Base-by-base conservation (phyloP, 1,140 invertebrate species). In the Medauroidea extradentata region DNA sequence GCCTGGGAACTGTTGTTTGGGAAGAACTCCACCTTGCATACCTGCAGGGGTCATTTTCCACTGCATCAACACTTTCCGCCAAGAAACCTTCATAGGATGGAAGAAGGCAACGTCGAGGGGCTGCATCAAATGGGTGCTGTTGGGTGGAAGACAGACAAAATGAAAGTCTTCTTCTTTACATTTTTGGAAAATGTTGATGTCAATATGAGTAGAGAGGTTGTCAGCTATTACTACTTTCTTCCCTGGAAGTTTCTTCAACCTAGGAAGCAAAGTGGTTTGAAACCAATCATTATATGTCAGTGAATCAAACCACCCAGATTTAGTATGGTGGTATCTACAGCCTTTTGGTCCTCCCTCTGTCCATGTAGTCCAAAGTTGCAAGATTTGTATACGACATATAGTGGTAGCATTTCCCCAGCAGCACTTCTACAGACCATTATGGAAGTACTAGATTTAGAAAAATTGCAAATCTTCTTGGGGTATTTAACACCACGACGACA, bases 401-500 rank as follows among this genome's bases (percentile, higher is more conserved):
- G 23, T 13, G 64, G 59, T 21, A 52, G 25, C 16, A 61, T 43
- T 41, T 53, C 43, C 7, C 63, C 59, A 18, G 52, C 58, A 13
- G 62, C 64, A 52, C 46, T 62, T 46, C 63, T 53, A 56, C 59
- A 61, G 23, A 64, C 14, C 64, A 65, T 65, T 29, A 65, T 43
- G 4, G 63, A 69, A 23, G 44, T 55, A 29, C 44, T 39, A 48
- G 56, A 18, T 55, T 68, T 70, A 21, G 62, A 60, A 43, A 29
- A 44, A 53, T 69, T 69, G 11, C 29, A 48, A 11, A 74, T 60
- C 27, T 63, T 63, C 63, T 74, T 69, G 3, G 70, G 67, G 56
- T 73, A 69, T 64, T 74, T 74, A 25, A 53, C 57, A 8, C 65
- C 66, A 51, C 68, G 63, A 39, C 66, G 66, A 44, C 61, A 59